Evolutionary conservation across 2,888 invertebrate genomes (phyloP), one percentile per base, ranked within the genome.

Genomic region (Oligia strigilis): DNA sequence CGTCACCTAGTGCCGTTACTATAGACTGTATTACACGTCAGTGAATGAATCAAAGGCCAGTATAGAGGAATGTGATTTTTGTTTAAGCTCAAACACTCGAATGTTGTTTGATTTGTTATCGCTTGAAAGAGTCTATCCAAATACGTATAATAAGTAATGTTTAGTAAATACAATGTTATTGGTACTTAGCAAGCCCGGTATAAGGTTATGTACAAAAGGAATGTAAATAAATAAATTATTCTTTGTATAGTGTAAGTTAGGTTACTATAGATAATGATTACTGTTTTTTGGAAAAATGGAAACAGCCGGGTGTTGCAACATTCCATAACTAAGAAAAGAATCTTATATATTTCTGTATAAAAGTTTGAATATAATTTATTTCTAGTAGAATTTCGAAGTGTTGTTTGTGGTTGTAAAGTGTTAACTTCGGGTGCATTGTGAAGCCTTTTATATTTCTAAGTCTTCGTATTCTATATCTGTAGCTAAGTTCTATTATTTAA

Each of bases 61-160:
- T 97, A 96, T 93, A 94, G 94, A 93, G 95, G 94, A 95, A 94
- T 96, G 96, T 97, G 96, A 96, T 96, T 94, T 85, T 90, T 86
- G 89, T 90, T 94, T 95, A 94, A 94, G 92, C 92, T 95, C 95
- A 95, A 91, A 92, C 93, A 91, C 91, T 91, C 92, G 78, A 80
- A 75, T 81, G 91, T 93, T 93, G 93, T 93, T 95, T 94, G 94
- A 94, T 93, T 96, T 96, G 96, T 96, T 96, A 96, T 96, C 94
- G 94, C 94, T 95, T 96, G 94, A 95, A 96, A 97, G 96, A 96
- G 96, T 97, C 96, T 97, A 97, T 97, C 97, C 97, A 97, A 97
- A 97, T 96, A 97, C 96, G 93, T 97, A 96, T 94, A 79, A 85
- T 96, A 97, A 96, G 96, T 96, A 94, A 94, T 87, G 90, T 88